A percentile compares a stretch with the other conserved stretches of the same genome.
phyloP scores from a whole-genome alignment of 2,888 invertebrate genomes.

The Troides oblongomaculatus region DNA sequence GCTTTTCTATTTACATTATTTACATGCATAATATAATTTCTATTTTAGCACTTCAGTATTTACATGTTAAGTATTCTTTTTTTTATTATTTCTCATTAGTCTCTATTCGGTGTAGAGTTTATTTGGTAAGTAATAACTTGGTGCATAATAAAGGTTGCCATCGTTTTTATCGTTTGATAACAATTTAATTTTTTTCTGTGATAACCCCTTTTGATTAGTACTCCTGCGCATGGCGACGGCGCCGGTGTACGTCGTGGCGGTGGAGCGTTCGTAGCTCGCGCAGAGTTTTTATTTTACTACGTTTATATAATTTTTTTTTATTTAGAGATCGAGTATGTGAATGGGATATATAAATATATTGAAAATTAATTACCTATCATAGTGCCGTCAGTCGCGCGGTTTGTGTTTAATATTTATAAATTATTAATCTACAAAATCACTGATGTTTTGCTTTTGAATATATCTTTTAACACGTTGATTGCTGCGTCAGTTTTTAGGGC shows the following conservation, averaged over 20 bases:
- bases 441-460: too few species aligned
- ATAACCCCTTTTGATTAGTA: constrained; percentile 53
- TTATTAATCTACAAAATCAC: too few species aligned
- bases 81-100: constrained; percentile 19
- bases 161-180: constrained; percentile 66
- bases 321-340: too few species aligned
- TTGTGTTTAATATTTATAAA: too few species aligned
- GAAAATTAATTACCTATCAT: too few species aligned
- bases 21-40: constrained; percentile 13
- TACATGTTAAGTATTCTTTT: constrained; percentile 35
- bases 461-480: too few species aligned
- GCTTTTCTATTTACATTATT: constrained; percentile 27
- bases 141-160: constrained; percentile 74
- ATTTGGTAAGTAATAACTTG: constrained; percentile 46
- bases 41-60: constrained; percentile 39
- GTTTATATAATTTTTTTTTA: background rate
- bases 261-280: background rate
- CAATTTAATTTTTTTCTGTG: constrained; percentile 70
- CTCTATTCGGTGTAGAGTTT: constrained; percentile 29
- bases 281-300: constrained; percentile 29
- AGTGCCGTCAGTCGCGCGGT: too few species aligned
- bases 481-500: too few species aligned
- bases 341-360: too few species aligned
- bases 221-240: constrained; percentile 14
- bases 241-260: constrained; percentile 17